Evolutionary conservation across 2,113 vertebrate species (phyloP).

Genomic region (Lanius collurio): DNA sequence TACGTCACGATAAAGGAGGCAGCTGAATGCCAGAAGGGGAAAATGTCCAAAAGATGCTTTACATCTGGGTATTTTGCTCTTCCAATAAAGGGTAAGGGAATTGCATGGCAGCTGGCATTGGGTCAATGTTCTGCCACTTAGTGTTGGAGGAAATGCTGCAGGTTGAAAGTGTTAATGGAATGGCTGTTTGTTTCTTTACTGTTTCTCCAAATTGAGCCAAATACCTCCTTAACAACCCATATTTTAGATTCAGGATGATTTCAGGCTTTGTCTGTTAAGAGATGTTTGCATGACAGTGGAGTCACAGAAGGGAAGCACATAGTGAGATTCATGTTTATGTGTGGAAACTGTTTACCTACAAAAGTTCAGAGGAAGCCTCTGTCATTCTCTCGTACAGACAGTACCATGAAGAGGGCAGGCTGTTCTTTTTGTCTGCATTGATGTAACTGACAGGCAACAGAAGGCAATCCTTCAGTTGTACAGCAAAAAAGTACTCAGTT

Average conservation of each 20-base stretch:
- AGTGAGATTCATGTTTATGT: neutral
- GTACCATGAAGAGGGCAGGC: neutral
- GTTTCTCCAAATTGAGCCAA: neutral
- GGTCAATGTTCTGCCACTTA: neutral
- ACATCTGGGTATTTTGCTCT: neutral
- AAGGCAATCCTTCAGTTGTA: neutral
- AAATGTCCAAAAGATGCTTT: neutral
- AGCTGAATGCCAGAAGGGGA: neutral
- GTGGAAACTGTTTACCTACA: neutral
- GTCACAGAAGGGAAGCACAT: neutral
- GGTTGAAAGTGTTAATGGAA: neutral
- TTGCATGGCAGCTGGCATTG: neutral
- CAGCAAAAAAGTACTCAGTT: neutral
- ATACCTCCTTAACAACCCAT: neutral
- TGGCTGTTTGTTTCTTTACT: neutral
- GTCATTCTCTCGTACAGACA: neutral
- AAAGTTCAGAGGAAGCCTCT: neutral
- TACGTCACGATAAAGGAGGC: neutral
- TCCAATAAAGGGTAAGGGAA: neutral
- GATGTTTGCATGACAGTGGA: neutral
- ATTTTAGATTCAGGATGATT: neutral
- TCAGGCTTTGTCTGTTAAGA: neutral
- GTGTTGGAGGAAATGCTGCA: neutral
- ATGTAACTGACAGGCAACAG: neutral
- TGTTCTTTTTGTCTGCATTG: neutral